A percentile compares a stretch with the other conserved stretches of the same genome.
phyloP scores from a whole-genome alignment of 1,140 invertebrate species.

The Drosophila fuyamai region DNA sequence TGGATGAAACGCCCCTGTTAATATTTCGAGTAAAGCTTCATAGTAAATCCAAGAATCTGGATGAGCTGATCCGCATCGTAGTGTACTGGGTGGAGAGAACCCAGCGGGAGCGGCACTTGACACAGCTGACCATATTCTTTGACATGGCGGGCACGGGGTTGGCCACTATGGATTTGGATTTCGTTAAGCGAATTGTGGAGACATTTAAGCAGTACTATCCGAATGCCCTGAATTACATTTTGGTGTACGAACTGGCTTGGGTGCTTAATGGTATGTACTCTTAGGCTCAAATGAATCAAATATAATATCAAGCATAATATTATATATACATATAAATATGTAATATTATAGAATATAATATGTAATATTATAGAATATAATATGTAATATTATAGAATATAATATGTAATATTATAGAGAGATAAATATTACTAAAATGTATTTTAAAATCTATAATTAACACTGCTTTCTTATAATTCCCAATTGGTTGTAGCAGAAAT shows the following conservation, averaged over 20 bases:
- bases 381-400: too few relatives aligned
- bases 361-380: too few relatives aligned
- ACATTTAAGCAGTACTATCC: slow-evolving; percentile 96
- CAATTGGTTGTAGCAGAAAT: neutral
- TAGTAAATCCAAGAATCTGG: slow-evolving; percentile 89
- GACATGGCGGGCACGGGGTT: slow-evolving; percentile 95
- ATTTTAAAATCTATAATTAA: too few relatives aligned
- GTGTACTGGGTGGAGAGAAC: slow-evolving; percentile 95
- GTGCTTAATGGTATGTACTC: slow-evolving; percentile 91
- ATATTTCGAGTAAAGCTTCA: slow-evolving; percentile 92
- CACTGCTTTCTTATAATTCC: neutral
- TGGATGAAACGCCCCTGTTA: slow-evolving; percentile 91
- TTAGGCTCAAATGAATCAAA: neutral
- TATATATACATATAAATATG: too few relatives aligned
- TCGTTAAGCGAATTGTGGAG: slow-evolving; percentile 93
- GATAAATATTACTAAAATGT: too few relatives aligned
- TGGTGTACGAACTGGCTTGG: slow-evolving; percentile 98
- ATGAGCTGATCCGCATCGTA: slow-evolving; percentile 91
- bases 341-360: too few relatives aligned
- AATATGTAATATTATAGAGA: too few relatives aligned
- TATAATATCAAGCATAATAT: neutral
- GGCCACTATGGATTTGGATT: slow-evolving; percentile 95
- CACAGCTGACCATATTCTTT: slow-evolving; percentile 93
- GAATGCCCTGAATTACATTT: slow-evolving; percentile 94
- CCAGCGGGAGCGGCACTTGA: slow-evolving; percentile 91